Conservation (phyloP, 2,888 invertebrate species). For the Leucania comma region DNA sequence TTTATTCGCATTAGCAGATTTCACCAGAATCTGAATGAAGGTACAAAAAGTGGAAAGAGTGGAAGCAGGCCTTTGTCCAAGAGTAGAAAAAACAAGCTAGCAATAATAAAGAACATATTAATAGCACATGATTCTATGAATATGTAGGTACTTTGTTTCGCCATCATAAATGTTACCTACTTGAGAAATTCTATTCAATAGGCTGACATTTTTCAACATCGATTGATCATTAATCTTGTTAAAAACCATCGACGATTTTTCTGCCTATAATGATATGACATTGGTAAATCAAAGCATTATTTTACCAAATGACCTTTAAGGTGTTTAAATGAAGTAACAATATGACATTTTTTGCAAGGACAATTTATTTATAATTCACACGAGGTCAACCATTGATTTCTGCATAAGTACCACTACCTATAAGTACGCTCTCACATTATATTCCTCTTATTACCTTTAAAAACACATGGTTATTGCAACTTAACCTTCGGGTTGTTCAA, state of each 20-base stretch:
- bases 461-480: not conserved
- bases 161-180: too few relatives aligned
- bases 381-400: constrained; percentile 28
- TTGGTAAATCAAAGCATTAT: not conserved
- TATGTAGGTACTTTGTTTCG: too few relatives aligned
- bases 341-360: constrained; percentile 14
- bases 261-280: constrained; percentile 8
- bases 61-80: too few relatives aligned
- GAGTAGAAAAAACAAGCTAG: too few relatives aligned
- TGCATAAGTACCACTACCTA: not conserved
- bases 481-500: constrained; percentile 19
- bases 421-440: not conserved
- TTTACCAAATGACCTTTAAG: not conserved
- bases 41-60: too few relatives aligned
- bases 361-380: not conserved
- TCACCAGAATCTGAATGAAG: too few relatives aligned
- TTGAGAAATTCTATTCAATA: not conserved
- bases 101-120: too few relatives aligned
- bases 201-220: constrained; percentile 4
- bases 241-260: not conserved
- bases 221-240: not conserved
- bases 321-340: not conserved
- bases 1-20: too few relatives aligned
- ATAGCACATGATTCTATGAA: too few relatives aligned
- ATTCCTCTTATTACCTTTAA: not conserved